phyloP scores from a whole-genome alignment of 37 sponge, comb jelly and placozoan genomes.

The Cladorhizidae sp. region DNA sequence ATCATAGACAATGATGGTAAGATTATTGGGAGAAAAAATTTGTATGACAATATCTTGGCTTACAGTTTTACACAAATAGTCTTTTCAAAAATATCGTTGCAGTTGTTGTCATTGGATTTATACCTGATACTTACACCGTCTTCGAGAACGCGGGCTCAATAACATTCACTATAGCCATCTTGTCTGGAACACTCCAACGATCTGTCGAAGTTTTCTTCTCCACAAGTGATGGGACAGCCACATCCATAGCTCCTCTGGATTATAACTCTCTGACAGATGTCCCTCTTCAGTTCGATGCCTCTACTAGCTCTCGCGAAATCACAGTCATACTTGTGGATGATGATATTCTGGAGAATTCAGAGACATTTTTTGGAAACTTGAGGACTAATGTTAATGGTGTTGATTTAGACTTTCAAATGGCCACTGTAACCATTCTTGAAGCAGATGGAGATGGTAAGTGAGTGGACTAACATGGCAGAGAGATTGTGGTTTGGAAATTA shows the following conservation, averaged over 20 bases:
- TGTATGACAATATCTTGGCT: background rate
- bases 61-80: no score
- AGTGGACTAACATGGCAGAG: background rate
- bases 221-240: conserved; percentile 46
- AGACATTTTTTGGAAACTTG: background rate
- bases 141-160: conserved; percentile 18
- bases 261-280: background rate
- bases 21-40: no score
- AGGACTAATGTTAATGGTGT: background rate
- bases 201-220: conserved; percentile 20
- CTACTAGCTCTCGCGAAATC: background rate
- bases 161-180: background rate
- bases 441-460: background rate
- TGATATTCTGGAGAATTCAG: background rate
- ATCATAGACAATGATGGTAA: conserved; percentile 43
- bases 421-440: background rate
- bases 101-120: conserved; percentile 28
- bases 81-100: background rate
- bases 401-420: background rate
- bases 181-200: conserved; percentile 13
- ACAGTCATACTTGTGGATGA: background rate
- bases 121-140: background rate
- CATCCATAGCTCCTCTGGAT: background rate
- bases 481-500: background rate
- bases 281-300: background rate